Percentiles rank a stretch among this genome's conserved stretches.
Conservation (phyloP, 2,888 invertebrate genomes). For the Therioaphis trifolii region DNA sequence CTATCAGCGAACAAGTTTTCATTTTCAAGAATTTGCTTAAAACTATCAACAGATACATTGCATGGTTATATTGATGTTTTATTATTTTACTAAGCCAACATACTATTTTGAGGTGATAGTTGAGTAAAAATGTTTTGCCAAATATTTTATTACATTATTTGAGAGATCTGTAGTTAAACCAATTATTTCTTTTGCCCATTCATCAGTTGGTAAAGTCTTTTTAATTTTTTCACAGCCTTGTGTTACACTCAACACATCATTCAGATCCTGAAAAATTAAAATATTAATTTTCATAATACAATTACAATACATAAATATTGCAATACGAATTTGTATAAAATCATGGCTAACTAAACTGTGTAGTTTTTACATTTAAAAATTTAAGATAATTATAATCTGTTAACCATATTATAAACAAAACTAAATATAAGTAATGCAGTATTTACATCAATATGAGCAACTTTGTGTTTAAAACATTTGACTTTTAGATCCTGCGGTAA, state of each 20-base stretch:
- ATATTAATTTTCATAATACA: too few species aligned
- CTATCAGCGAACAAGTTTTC: conserved; percentile 55
- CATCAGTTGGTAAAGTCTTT: conserved; percentile 80
- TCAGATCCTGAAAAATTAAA: conserved; percentile 73
- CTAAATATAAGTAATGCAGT: conserved; percentile 11
- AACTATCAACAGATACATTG: conserved; percentile 33
- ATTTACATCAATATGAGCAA: conserved; percentile 76
- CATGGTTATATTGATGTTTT: background rate
- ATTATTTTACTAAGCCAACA: background rate
- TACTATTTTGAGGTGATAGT: conserved; percentile 58
- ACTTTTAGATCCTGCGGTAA: conserved; percentile 84
- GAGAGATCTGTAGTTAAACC: conserved; percentile 82
- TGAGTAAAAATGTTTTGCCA: conserved; percentile 77
- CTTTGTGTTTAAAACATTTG: conserved; percentile 85
- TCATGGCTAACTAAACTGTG: background rate
- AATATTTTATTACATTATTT: conserved; percentile 83
- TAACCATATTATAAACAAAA: conserved; percentile 3
- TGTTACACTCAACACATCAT: conserved; percentile 85
- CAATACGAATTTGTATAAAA: too few species aligned
- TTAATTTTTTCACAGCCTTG: conserved; percentile 85
- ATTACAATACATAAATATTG: too few species aligned
- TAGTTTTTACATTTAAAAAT: conserved; percentile 6
- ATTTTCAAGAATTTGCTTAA: conserved; percentile 56
- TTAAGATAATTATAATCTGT: background rate
- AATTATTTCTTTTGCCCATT: conserved; percentile 86